A percentile compares a stretch with the other conserved stretches of the same genome.
These are phyloP conservation scores for Eledona agricola DNA, from an alignment of 2,888 invertebrate genomes.

Conservation along the genomic window DNA sequence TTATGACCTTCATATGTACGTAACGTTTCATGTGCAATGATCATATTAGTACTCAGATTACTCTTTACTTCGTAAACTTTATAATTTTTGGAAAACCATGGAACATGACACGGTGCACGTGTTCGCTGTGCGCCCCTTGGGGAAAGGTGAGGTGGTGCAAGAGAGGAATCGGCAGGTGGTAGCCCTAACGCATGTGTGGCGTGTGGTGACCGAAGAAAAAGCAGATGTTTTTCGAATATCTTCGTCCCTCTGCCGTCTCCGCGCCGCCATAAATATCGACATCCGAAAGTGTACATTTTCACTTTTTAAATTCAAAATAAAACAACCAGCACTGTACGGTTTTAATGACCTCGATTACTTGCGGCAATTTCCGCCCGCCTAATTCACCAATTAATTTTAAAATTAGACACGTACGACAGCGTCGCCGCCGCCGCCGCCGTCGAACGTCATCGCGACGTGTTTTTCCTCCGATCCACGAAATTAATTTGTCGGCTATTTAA, in stretches of 20 bases:
- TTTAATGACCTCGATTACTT: conserved; percentile 25
- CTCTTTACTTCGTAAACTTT: too few species aligned
- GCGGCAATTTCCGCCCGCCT: conserved; percentile 25
- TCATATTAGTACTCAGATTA: too few species aligned
- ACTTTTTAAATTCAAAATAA: conserved; percentile 18
- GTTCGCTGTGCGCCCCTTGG: conserved; percentile 12
- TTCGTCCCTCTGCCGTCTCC: conserved; percentile 6
- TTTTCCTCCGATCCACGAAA: conserved; percentile 6
- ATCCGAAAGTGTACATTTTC: conserved; percentile 9
- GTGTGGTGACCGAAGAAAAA: conserved; percentile 40
- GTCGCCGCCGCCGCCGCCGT: too few species aligned
- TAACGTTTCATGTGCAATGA: too few species aligned
- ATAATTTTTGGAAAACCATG: too few species aligned
- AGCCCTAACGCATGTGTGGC: conserved; percentile 43
- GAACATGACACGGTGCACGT: conserved; percentile 32
- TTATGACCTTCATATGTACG: too few species aligned
- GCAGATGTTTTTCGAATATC: conserved; percentile 42
- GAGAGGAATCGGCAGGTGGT: conserved; percentile 44
- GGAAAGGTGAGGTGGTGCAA: conserved; percentile 27
- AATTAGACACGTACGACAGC: conserved; percentile 19
- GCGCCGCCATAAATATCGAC: background rate
- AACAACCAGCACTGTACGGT: conserved; percentile 7
- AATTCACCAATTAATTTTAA: conserved; percentile 24
- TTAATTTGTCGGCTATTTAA: conserved; percentile 6
- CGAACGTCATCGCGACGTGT: conserved; percentile 12